Percentiles rank a stretch among this genome's conserved stretches.
phyloP scores from a whole-genome alignment of 64 coral and sea anemone species.

The Platygyra sinensis region DNA sequence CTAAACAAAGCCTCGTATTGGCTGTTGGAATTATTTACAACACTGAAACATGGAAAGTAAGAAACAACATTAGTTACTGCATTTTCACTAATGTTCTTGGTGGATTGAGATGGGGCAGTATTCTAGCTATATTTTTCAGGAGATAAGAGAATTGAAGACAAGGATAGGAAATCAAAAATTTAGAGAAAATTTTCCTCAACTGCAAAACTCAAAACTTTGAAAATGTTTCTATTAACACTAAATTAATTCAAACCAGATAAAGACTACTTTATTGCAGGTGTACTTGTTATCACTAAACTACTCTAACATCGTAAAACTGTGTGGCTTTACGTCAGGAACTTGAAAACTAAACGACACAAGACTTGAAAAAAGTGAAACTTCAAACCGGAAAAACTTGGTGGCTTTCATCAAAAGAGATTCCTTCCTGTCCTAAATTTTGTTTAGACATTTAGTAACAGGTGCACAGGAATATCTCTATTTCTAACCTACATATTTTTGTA shows the following conservation, averaged over 20 bases:
- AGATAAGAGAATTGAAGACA: not conserved
- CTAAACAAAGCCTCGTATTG: slow-evolving; percentile 38
- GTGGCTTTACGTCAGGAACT: not conserved
- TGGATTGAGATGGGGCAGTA: not conserved
- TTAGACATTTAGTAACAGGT: slow-evolving; percentile 19
- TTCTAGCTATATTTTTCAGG: not conserved
- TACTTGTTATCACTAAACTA: not conserved
- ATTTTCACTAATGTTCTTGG: not conserved
- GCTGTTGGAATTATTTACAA: not conserved
- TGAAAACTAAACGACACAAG: not conserved
- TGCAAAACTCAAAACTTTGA: slow-evolving; percentile 9
- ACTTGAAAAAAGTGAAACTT: not conserved
- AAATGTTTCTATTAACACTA: slow-evolving; percentile 28
- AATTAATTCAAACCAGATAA: slow-evolving; percentile 25
- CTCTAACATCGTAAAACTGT: not conserved
- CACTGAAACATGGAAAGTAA: not conserved
- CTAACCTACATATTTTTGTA: slow-evolving; percentile 5
- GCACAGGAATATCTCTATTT: slow-evolving; percentile 10
- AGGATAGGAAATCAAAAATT: not conserved
- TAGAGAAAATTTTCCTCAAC: not conserved
- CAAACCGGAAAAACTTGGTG: not conserved
- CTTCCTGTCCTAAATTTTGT: slow-evolving; percentile 6
- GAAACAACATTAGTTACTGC: not conserved
- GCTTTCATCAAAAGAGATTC: not conserved
- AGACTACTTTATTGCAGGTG: slow-evolving; percentile 22